A percentile compares a stretch with the other conserved stretches of the same genome.
These are phyloP conservation scores for Agrotis clavis DNA, from an alignment of 2,888 invertebrate genomes.

Conservation along the genomic window DNA sequence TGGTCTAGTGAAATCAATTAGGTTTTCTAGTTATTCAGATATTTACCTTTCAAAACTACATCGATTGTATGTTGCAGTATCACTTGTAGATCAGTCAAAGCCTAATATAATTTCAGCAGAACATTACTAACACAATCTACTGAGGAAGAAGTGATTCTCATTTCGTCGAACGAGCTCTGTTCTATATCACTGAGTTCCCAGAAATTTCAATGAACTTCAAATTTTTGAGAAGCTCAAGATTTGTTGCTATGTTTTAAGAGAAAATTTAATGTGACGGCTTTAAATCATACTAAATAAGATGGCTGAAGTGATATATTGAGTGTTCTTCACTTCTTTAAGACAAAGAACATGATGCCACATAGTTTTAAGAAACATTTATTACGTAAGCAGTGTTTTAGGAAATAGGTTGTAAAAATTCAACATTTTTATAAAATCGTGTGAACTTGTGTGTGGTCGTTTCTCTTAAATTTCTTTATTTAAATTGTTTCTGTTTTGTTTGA, in stretches of 20 bases:
- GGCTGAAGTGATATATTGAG: slow-evolving; percentile 64
- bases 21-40: background rate
- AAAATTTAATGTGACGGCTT: slow-evolving; percentile 54
- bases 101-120: slow-evolving; percentile 49
- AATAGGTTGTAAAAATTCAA: slow-evolving; percentile 56
- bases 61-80: slow-evolving; percentile 11
- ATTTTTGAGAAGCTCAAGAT: slow-evolving; percentile 53
- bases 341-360: slow-evolving; percentile 60
- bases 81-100: slow-evolving; percentile 23
- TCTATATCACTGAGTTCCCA: slow-evolving; percentile 61
- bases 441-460: slow-evolving; percentile 43
- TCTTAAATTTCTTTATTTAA: slow-evolving; percentile 42
- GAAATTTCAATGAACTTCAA: slow-evolving; percentile 51
- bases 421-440: slow-evolving; percentile 11
- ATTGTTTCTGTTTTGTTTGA: slow-evolving; percentile 11
- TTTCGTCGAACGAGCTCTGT: slow-evolving; percentile 63
- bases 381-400: slow-evolving; percentile 55
- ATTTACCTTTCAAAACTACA: background rate
- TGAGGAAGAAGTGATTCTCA: slow-evolving; percentile 40
- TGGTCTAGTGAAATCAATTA: too few relatives aligned
- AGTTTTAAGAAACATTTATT: slow-evolving; percentile 57
- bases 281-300: slow-evolving; percentile 71
- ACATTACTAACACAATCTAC: slow-evolving; percentile 50
- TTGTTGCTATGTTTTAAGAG: slow-evolving; percentile 58
- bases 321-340: slow-evolving; percentile 57